Evolutionary conservation across 2,888 invertebrate species (phyloP).

Genomic region (Drosophila formosana): DNA sequence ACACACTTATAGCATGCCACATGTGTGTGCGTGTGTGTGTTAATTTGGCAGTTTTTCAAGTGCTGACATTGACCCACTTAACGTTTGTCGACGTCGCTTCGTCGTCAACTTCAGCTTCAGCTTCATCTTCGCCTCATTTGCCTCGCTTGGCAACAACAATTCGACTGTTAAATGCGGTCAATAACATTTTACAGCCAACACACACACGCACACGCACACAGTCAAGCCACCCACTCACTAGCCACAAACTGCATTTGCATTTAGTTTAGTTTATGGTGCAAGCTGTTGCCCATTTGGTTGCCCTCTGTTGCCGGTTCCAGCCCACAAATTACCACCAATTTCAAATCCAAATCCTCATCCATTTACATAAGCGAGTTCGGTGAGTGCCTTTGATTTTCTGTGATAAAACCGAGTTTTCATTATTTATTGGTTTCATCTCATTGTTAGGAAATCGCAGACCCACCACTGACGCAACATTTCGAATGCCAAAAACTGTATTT

Average conservation of each 20-base stretch:
- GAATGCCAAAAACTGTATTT: not conserved
- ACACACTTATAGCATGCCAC: constrained; percentile 3
- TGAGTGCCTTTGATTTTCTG: constrained; percentile 28
- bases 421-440: constrained; percentile 20
- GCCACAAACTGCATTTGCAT: constrained; percentile 45
- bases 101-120: constrained; percentile 44
- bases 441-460: not conserved
- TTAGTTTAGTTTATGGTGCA: constrained; percentile 34
- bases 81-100: constrained; percentile 54
- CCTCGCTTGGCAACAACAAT: constrained; percentile 51
- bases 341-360: constrained; percentile 9
- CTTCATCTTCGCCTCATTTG: constrained; percentile 60
- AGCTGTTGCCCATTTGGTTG: constrained; percentile 6
- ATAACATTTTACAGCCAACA: constrained; percentile 51
- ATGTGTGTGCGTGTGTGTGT: constrained; percentile 44
- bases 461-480: not conserved
- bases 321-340: constrained; percentile 15
- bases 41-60: constrained; percentile 77
- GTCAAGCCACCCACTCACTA: constrained; percentile 25
- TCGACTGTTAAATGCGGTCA: constrained; percentile 73
- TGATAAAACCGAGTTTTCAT: constrained; percentile 15
- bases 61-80: constrained; percentile 82
- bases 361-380: constrained; percentile 60
- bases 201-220: constrained; percentile 6
- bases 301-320: not conserved